Evolutionary conservation across 2,888 invertebrate species (phyloP), one percentile per base, ranked within the genome.

Genomic region (Melinaea menophilus): DNA sequence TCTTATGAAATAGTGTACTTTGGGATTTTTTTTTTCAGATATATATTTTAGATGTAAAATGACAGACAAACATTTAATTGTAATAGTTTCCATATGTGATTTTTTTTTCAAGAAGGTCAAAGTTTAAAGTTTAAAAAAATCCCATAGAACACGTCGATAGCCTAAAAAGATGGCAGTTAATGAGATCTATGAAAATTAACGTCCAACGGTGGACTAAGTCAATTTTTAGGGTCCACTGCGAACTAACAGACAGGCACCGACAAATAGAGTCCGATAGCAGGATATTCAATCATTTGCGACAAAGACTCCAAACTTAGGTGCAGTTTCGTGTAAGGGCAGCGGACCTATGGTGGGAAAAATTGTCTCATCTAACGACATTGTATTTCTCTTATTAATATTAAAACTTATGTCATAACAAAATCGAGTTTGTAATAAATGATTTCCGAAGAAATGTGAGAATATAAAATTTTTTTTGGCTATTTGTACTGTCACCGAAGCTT

Each of bases 311-410:
- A 9, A 31, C 22, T 31, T 51, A 51, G 7, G 31, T n/a, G 11
- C n/a, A 3, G n/a, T 46, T 9, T 46, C 46, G 31, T 51, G 51
- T 31, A 31, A 31, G 22, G 22, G 2, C 31, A 12, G 58, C 59
- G 48, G 61, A 56, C 63, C 58, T 55, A 46, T 85, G 89, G 90
- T 90, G 90, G 90, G 89, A 82, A 82, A 78, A 75, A 76, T 84
- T 86, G 90, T 88, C 88, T 82, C 87, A 77, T 81, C 84, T 73
- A 63, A 73, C 81, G 88, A 87, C 89, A 86, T 79, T 78, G 63
- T 84, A 86, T 73, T 90, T 85, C 82, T 82, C 81, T 85, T 79
- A 79, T 69, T 72, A 58, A 62, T 60, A 58, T 62, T 63, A 61
- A 58, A 55, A 57, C 35, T 13, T 41, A 55, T 35, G 3, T 33